Percentiles rank a stretch among this genome's conserved stretches.
Conservation (phyloP, 2,113 vertebrate species). For the Urocolius indicus region DNA sequence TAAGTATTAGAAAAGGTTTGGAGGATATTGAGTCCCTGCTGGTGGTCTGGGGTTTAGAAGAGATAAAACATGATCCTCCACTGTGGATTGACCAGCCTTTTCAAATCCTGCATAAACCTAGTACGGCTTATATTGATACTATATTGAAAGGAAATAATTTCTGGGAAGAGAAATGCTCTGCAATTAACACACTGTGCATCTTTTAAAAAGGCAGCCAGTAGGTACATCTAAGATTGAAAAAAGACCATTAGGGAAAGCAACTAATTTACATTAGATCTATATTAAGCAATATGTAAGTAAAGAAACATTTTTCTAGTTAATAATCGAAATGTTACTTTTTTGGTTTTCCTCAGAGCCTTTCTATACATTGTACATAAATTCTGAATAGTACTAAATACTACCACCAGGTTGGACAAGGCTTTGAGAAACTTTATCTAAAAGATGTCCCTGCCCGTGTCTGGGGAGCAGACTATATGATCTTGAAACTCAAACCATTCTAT, state of each 20-base stretch:
- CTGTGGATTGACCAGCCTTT: conserved; percentile 30
- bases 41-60: conserved; percentile 28
- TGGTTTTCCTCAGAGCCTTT: neutral
- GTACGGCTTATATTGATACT: neutral
- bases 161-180: neutral
- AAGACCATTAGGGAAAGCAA: neutral
- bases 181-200: neutral
- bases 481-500: neutral
- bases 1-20: conserved; percentile 14
- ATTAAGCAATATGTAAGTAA: neutral
- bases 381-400: neutral
- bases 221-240: neutral
- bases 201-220: neutral
- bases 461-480: fast-evolving
- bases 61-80: conserved; percentile 60
- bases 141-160: conserved; percentile 25
- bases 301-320: neutral
- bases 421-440: neutral
- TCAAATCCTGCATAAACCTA: neutral
- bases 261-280: neutral
- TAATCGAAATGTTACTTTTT: neutral
- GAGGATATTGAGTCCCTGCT: neutral
- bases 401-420: neutral
- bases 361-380: neutral
- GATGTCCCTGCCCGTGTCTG: neutral